A percentile compares a stretch with the other conserved stretches of the same genome.
phyloP scores from a whole-genome alignment of 2,888 invertebrate species.

The Lacanobia oleracea region DNA sequence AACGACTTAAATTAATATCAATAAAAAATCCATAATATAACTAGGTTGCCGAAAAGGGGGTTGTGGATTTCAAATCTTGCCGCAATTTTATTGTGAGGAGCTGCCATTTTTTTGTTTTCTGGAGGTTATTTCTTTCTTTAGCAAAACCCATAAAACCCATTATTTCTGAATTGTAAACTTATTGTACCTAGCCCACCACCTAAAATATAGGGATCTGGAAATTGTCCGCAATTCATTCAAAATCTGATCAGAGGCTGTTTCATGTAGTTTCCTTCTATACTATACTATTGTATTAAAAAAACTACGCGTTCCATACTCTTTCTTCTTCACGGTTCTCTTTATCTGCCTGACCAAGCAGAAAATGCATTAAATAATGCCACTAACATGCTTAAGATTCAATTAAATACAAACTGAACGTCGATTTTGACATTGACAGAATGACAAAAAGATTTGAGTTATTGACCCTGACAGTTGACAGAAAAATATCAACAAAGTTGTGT shows the following conservation, averaged over 20 bases:
- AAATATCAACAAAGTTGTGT: constrained; percentile 58
- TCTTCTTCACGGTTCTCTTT: not conserved
- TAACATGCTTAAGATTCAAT: constrained; percentile 11
- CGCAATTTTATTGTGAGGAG: constrained; percentile 12
- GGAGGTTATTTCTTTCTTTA: no score
- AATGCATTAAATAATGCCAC: not conserved
- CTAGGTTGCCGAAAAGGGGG: not conserved
- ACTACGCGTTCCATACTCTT: not conserved
- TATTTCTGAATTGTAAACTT: not conserved
- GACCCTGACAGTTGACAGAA: constrained; percentile 51
- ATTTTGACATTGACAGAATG: not conserved
- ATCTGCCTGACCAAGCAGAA: not conserved
- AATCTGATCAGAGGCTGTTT: not conserved
- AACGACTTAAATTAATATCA: no score
- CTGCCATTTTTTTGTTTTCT: not conserved
- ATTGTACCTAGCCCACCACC: no score
- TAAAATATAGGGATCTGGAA: not conserved
- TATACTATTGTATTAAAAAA: not conserved
- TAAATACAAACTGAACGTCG: not conserved
- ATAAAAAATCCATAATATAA: not conserved
- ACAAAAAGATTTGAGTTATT: not conserved
- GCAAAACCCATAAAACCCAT: not conserved
- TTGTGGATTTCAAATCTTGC: constrained; percentile 24
- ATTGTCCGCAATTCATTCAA: not conserved
- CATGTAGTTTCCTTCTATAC: not conserved